Evolutionary conservation across 2,888 invertebrate genomes (phyloP).

Genomic region (Scaptomyza tumidula): DNA sequence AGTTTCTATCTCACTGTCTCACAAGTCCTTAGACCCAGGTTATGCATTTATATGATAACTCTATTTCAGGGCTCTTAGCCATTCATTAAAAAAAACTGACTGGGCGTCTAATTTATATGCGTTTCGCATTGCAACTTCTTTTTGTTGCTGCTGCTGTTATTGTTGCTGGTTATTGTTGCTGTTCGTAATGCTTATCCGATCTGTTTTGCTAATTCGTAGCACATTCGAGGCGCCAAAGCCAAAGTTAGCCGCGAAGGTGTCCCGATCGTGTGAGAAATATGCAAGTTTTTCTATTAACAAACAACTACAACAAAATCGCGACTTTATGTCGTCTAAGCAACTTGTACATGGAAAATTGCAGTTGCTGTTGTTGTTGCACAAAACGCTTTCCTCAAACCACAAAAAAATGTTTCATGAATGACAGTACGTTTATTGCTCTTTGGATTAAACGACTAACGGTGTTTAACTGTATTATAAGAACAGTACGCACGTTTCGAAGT

Average conservation of each 20-base stretch:
- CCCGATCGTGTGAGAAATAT: slow-evolving; percentile 66
- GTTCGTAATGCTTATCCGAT: slow-evolving; percentile 77
- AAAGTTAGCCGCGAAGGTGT: slow-evolving; percentile 44
- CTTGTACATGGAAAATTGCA: slow-evolving; percentile 20
- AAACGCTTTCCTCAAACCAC: slow-evolving; percentile 48
- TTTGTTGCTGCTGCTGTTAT: too few relatives aligned
- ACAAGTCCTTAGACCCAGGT: slow-evolving; percentile 32
- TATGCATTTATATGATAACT: slow-evolving; percentile 4
- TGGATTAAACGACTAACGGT: slow-evolving; percentile 16
- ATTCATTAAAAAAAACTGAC: slow-evolving; percentile 74
- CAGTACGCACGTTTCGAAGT: slow-evolving; percentile 13
- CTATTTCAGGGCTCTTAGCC: slow-evolving; percentile 32
- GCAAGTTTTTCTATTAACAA: slow-evolving; percentile 34
- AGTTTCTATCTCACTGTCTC: background rate
- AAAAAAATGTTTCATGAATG: slow-evolving; percentile 61
- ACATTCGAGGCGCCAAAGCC: slow-evolving; percentile 77
- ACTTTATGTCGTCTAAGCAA: slow-evolving; percentile 13
- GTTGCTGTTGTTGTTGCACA: slow-evolving; percentile 11
- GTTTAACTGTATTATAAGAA: slow-evolving; percentile 46
- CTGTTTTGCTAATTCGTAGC: slow-evolving; percentile 80
- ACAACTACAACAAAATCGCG: background rate
- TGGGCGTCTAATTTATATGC: slow-evolving; percentile 66
- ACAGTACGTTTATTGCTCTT: slow-evolving; percentile 27
- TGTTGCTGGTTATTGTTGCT: slow-evolving; percentile 31
- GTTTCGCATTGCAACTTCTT: slow-evolving; percentile 49